These are phyloP conservation scores for Epicampocera succincta DNA, from an alignment of 2,888 invertebrate genomes.

Conservation along the genomic window DNA sequence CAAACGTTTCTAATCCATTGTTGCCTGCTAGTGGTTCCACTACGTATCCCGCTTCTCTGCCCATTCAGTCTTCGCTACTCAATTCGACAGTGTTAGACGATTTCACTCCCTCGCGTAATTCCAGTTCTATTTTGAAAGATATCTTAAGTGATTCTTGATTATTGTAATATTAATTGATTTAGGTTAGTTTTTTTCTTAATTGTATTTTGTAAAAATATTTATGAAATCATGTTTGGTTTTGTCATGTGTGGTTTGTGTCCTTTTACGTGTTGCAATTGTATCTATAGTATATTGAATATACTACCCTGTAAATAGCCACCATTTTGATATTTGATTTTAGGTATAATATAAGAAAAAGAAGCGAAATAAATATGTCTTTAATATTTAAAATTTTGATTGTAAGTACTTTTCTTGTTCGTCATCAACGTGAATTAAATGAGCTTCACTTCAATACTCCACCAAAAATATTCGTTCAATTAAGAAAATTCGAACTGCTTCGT, in stretches of 20 bases:
- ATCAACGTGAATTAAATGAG: too few species aligned
- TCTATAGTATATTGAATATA: constrained; percentile 15
- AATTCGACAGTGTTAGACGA: constrained; percentile 77
- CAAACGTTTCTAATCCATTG: constrained; percentile 50
- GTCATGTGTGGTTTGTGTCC: constrained; percentile 1
- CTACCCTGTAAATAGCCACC: constrained; percentile 36
- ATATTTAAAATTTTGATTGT: background rate
- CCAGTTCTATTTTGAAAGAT: constrained; percentile 82
- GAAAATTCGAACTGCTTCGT: too few species aligned
- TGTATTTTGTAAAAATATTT: constrained; percentile 37
- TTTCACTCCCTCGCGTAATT: constrained; percentile 80
- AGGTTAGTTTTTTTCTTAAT: constrained; percentile 2
- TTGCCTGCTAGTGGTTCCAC: constrained; percentile 30
- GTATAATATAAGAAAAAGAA: constrained; percentile 25
- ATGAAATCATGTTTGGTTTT: constrained; percentile 6
- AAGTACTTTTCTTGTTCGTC: too few species aligned
- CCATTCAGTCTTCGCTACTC: constrained; percentile 76
- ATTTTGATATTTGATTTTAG: constrained; percentile 51
- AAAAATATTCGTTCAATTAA: too few species aligned
- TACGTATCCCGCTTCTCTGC: constrained; percentile 63
- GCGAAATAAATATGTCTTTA: constrained; percentile 38
- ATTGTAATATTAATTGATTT: constrained; percentile 71
- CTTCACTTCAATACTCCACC: too few species aligned
- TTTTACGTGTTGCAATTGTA: constrained; percentile 16
- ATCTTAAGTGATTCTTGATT: constrained; percentile 81